Conservation (phyloP, 2,888 invertebrate species). For the Melieria crassipennis region DNA sequence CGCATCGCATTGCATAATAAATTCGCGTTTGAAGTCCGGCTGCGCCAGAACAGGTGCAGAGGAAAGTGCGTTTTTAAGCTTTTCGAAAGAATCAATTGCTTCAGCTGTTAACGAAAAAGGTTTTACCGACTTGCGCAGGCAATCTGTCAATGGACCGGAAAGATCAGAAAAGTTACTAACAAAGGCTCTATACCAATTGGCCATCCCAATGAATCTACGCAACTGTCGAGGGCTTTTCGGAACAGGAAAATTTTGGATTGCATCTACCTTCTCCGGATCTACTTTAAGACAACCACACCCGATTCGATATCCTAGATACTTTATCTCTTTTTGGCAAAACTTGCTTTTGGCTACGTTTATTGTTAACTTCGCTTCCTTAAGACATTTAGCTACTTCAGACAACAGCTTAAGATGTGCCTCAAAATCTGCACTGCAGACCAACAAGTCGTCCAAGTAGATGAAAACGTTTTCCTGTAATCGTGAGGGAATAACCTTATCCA, state of each 20-base stretch:
- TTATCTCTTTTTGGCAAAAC: constrained; percentile 32
- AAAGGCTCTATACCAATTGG: constrained; percentile 32
- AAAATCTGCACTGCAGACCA: constrained; percentile 8
- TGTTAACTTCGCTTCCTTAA: constrained; percentile 26
- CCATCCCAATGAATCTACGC: constrained; percentile 31
- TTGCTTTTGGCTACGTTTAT: constrained; percentile 34
- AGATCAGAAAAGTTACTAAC: constrained; percentile 28
- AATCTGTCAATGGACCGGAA: constrained; percentile 27
- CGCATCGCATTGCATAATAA: constrained; percentile 34
- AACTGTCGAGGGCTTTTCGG: constrained; percentile 18
- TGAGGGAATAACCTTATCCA: constrained; percentile 28
- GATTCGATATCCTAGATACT: constrained; percentile 31
- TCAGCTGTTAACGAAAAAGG: constrained; percentile 10
- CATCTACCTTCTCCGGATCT: constrained; percentile 30
- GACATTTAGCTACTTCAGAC: constrained; percentile 1
- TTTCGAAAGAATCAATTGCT: constrained; percentile 15
- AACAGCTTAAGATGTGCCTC: constrained; percentile 9
- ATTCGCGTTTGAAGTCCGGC: constrained; percentile 26
- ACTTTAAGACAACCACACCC: constrained; percentile 27
- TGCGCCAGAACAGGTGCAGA: constrained; percentile 27
- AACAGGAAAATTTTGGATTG: constrained; percentile 28
- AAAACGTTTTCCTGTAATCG: constrained; percentile 28
- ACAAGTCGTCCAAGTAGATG: constrained; percentile 33
- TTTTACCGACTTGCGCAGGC: constrained; percentile 12
- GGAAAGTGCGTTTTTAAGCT: constrained; percentile 25